phyloP scores from a whole-genome alignment of 2,888 invertebrate genomes.

The Drosophila setosimentum region DNA sequence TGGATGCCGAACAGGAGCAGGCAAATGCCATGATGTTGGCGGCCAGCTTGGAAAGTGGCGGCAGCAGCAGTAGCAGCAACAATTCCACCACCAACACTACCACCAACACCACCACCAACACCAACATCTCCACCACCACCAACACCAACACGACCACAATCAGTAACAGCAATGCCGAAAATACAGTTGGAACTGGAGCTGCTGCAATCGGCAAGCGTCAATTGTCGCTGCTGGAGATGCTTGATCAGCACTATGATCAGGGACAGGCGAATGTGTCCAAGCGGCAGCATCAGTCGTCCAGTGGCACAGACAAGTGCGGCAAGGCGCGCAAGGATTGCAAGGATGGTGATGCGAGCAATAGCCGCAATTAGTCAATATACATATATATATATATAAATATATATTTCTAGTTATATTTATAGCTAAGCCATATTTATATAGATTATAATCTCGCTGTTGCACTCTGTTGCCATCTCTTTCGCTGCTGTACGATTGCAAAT shows the following conservation, averaged over 20 bases:
- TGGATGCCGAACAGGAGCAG: slow-evolving; percentile 53
- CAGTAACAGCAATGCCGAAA: slow-evolving; percentile 10
- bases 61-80: slow-evolving; percentile 26
- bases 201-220: slow-evolving; percentile 59
- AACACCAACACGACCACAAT: slow-evolving; percentile 13
- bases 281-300: slow-evolving; percentile 34
- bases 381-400: background rate
- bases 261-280: slow-evolving; percentile 60
- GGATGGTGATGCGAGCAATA: slow-evolving; percentile 48
- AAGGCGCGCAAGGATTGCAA: slow-evolving; percentile 64
- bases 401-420: background rate
- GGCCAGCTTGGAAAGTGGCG: slow-evolving; percentile 57
- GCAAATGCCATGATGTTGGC: slow-evolving; percentile 73
- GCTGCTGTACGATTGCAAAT: slow-evolving; percentile 13
- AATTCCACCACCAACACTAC: slow-evolving; percentile 4
- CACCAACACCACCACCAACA: slow-evolving; percentile 9
- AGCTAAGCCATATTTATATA: background rate
- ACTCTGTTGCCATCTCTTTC: slow-evolving; percentile 40
- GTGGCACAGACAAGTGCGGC: slow-evolving; percentile 32
- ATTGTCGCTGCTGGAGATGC: slow-evolving; percentile 82
- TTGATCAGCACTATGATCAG: slow-evolving; percentile 81
- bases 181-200: background rate
- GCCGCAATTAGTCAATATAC: background rate
- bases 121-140: slow-evolving; percentile 13
- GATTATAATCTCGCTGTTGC: background rate